A percentile compares a stretch with the other conserved stretches of the same genome.
Evolutionary conservation across 2,797 vertebrate genomes (phyloP).

Genomic region (Perodicticus potto): DNA sequence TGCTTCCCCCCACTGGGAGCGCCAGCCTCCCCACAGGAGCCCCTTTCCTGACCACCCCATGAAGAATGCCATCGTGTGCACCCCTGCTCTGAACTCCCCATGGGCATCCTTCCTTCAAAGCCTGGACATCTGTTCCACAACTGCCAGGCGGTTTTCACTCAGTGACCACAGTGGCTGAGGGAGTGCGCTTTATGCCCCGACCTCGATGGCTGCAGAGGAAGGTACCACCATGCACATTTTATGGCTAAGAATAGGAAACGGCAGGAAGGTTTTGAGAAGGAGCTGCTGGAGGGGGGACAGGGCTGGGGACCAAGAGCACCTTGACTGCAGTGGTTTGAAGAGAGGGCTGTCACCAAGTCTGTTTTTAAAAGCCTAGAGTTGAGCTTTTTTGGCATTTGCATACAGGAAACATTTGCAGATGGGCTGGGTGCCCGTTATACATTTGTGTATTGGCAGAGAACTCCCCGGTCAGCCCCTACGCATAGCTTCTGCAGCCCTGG

Average conservation of each 20-base stretch:
- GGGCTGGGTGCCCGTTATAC: rapidly evolving
- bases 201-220: background rate
- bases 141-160: background rate
- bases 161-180: rapidly evolving
- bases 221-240: rapidly evolving
- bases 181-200: background rate
- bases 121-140: rapidly evolving
- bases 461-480: rapidly evolving
- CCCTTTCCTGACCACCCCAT: background rate
- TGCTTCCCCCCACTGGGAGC: rapidly evolving
- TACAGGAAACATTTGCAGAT: background rate
- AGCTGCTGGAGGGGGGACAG: background rate
- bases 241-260: background rate
- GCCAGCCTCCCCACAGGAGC: rapidly evolving
- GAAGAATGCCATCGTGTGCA: rapidly evolving
- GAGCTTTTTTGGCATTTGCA: background rate
- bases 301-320: background rate
- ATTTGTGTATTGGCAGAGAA: rapidly evolving
- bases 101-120: too few relatives aligned
- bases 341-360: rapidly evolving
- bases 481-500: background rate
- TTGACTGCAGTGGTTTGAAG: too few relatives aligned
- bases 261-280: too few relatives aligned
- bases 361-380: background rate
- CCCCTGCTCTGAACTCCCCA: background rate